A percentile compares a stretch with the other conserved stretches of the same genome.
phyloP scores from a whole-genome alignment of 2,888 invertebrate genomes.

The Plagiodera versicolora region DNA sequence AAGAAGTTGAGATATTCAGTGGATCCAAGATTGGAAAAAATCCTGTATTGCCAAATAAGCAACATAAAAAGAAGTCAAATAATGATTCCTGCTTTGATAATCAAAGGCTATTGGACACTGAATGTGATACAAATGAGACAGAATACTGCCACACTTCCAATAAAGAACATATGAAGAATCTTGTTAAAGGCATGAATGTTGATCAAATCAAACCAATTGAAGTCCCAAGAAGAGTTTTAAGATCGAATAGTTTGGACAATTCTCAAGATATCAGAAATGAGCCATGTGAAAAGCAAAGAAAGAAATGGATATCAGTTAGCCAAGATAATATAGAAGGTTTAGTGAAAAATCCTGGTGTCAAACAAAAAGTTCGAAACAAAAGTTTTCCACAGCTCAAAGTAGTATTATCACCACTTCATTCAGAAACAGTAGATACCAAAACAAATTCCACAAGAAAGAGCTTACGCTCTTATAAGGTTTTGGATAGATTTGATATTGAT shows the following conservation, averaged over 20 bases:
- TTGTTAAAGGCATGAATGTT: neutral
- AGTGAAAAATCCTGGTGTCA: neutral
- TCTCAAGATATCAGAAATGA: neutral
- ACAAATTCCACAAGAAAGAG: conserved; percentile 6
- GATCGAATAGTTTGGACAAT: conserved; percentile 13
- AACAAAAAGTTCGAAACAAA: neutral
- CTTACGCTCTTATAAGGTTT: conserved; percentile 6
- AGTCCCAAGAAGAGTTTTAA: conserved; percentile 8
- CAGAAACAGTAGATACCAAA: neutral
- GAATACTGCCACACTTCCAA: no score
- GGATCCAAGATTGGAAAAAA: conserved; percentile 7
- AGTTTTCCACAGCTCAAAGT: conserved; percentile 7
- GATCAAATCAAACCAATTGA: neutral
- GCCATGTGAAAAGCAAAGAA: neutral
- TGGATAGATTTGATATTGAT: neutral
- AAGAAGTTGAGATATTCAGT: conserved; percentile 26
- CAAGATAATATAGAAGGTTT: neutral
- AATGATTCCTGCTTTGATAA: neutral
- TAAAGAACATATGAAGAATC: neutral
- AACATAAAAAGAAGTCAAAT: neutral
- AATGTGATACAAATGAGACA: neutral
- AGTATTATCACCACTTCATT: neutral
- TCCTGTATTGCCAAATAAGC: neutral
- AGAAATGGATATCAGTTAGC: conserved; percentile 5
- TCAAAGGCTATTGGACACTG: neutral